Base-by-base conservation (phyloP, 1,140 invertebrate genomes). In the Drosophila carrolli region DNA sequence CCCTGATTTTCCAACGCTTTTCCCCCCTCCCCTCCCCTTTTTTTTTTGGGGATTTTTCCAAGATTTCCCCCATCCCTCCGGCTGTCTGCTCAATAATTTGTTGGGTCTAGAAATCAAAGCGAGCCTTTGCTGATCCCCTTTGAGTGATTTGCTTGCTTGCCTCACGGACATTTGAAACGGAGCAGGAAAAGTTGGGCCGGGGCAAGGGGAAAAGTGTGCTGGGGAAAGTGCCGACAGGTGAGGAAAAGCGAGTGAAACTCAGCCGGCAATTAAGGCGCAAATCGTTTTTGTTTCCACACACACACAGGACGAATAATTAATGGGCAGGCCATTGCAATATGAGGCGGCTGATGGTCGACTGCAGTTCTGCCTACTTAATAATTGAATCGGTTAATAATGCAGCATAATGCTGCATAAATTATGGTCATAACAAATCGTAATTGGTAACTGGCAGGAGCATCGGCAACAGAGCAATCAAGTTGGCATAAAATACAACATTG, bases 91-190 rank as follows among this genome's bases (percentile, higher is more conserved):
- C 72, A 60, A 75, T 75, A 81, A 76, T 76, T 80, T 50, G 78
- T 61, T 67, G 56, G 67, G 65, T 61, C 47, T 54, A 60, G 50
- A 73, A 80, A 81, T 81, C 78, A 81, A 81, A 73, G 58, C 67
- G 66, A 50, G 56, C 68, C 56, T 38, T 37, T 62, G 46, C 68
- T 81, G 57, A 81, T 62, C 78, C 78, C 54, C 57, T 73, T 81
- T 81, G 79, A 81, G 67, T 81, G 79, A 81, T 81, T 81, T 81
- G 78, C 73, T 73, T 16, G 61, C 75, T 73, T 16, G 56, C 56
- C 56, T 43, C 54, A 77, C 60, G 59, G 79, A 81, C 79, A 14
- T 76, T 65, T 65, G 55, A 76, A 66, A 68, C 58, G 56, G 62
- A 68, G 74, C 41, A 27, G 71, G 44, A 63, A 59, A 55, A 38